Base-by-base conservation (phyloP, 2,888 invertebrate species). In the Scelioninae gen. 1 region DNA sequence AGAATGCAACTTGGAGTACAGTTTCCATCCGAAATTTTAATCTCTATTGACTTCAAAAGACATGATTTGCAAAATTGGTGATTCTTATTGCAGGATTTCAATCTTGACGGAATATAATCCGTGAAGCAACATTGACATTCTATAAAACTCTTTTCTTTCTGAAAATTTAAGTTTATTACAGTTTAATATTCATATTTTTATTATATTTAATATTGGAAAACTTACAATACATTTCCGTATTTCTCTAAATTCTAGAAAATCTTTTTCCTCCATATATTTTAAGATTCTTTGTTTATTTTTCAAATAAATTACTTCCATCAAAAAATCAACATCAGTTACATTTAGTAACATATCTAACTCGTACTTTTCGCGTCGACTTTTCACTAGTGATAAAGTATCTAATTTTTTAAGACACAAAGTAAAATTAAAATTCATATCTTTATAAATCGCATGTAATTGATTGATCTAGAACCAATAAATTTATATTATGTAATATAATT, bases 31-130 rank as follows among this genome's bases (percentile, higher is more conserved):
- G 49, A 58, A n/a, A 76, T 40, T 60, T 66, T 66, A 3, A 66
- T 51, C 29, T 76, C 60, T 0, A 66, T 29, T 0, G 49, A 66
- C 29, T 66, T 66, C 8, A 47, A 31, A 0, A 76, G 8, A 31
- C 75, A 76, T 1, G 58, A 10, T 60, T 66, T 76, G n/a, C 75
- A 76, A 66, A 66, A 76, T 4, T 8, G 0, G 16, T 75, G 65
- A 0, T 8, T 90, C 90, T 0, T 92, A 89, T n/a, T 91, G 86
- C 23, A 94, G 87, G 31, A 93, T 88, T 13, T 84, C 85, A 85
- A 93, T 92, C 15, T 90, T 85, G 11, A 85, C 69, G 0, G 88
- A 68, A 31, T 89, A 72, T 60, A 66, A 4, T 76, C 58, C 0
- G 51, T 15, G 0, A 76, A 15, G 31, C 75, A 76, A 34, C 75